These are phyloP conservation scores for Hypena proboscidalis DNA, from an alignment of 2,888 invertebrate genomes.

Conservation along the genomic window DNA sequence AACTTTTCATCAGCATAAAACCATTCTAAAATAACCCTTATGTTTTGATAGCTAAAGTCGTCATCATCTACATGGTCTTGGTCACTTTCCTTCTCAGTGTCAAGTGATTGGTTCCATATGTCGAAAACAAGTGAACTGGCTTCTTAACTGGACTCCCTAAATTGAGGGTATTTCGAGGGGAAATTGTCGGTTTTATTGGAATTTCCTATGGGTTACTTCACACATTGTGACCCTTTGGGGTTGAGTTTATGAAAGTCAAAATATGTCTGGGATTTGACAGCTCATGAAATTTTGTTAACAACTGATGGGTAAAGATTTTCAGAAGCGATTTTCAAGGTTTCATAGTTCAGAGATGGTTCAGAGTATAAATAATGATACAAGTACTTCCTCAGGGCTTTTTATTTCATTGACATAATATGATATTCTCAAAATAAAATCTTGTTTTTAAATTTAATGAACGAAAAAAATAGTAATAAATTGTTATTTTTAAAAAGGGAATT, in stretches of 20 bases:
- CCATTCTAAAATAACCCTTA: conserved; percentile 37
- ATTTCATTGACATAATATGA: too few relatives aligned
- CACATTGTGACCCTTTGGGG: conserved; percentile 56
- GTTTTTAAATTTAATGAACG: too few relatives aligned
- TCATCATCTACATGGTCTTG: conserved; percentile 24
- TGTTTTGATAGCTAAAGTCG: conserved; percentile 21
- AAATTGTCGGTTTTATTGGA: conserved; percentile 76
- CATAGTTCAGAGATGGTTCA: too few relatives aligned
- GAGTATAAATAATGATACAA: too few relatives aligned
- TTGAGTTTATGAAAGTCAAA: conserved; percentile 41
- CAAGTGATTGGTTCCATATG: conserved; percentile 77
- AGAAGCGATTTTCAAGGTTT: too few relatives aligned
- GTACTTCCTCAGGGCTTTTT: too few relatives aligned
- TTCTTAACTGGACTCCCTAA: conserved; percentile 82
- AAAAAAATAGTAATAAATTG: too few relatives aligned
- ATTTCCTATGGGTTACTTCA: conserved; percentile 75
- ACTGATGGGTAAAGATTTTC: too few relatives aligned
- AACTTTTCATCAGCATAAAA: conserved; percentile 33
- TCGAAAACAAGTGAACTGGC: conserved; percentile 77
- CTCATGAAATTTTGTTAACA: conserved; percentile 13
- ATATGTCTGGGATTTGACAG: conserved; percentile 27
- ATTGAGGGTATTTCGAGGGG: conserved; percentile 73
- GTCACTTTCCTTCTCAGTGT: conserved; percentile 55
- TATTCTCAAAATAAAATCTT: too few relatives aligned
- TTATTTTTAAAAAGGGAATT: too few relatives aligned